Base-by-base conservation (phyloP, 2,888 invertebrate species). In the Ischnus inquisitorius region DNA sequence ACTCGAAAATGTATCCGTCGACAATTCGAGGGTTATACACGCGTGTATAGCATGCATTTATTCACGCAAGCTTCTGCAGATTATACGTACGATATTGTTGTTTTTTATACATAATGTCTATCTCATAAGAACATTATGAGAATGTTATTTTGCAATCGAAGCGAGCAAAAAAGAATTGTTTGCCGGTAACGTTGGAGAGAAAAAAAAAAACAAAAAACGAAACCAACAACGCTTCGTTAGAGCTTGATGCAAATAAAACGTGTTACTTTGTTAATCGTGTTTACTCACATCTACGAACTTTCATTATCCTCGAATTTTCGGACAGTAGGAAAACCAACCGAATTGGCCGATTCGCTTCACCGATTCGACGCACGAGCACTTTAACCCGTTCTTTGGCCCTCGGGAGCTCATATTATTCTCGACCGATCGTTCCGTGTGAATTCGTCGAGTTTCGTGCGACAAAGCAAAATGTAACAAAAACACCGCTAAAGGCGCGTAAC, bases 21-120 rank as follows among this genome's bases (percentile, higher is more conserved):
- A 46, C 46, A 67, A 48, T 77, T 48, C 14, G 60, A 72, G 62
- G 78, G 78, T 68, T 78, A 74, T 39, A 41, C 41, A 62, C 19
- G 60, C 19, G 28, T 46, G 43, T 41, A 74, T n/a, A n/a, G n/a
- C 60, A 60, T 22, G n/a, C 46, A 64, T 28, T 74, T 74, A 79
- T 62, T 69, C 46, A 75, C 68, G 69, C 69, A 79, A 74, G 78
- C 82, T 82, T 82, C 78, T 62, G 78, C 82, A 43, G 51, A 65
- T 79, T 43, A 64, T 28, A 48, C 46, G 25, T 25, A 67, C 64
- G 51, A 67, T 46, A 65, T 68, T 77, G 83, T 83, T 83, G 83
- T 80, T 83, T 83, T 57, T 83, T 79, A 83, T 80, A 83, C 80
- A 83, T 83, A 71, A 25, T 68, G 74, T 79, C 67, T 83, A 76